phyloP scores from a whole-genome alignment of 2,888 invertebrate species.

The Gastracanthus pulcherrimus region DNA sequence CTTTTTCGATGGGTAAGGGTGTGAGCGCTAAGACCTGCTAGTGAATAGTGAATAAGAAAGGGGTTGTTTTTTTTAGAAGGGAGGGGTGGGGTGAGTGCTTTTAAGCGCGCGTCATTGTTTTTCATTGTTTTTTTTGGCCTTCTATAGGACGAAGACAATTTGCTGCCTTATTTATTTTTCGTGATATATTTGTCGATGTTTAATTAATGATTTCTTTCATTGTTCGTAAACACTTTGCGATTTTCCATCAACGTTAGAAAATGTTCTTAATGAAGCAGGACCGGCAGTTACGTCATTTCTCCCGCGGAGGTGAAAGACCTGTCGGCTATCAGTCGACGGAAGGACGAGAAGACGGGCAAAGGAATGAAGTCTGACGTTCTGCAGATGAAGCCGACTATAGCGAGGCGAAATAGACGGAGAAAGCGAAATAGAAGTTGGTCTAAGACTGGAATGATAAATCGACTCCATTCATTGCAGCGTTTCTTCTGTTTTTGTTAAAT shows the following conservation, averaged over 20 bases:
- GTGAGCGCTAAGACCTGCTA: background rate
- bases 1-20: no score
- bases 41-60: conserved; percentile 47
- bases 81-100: background rate
- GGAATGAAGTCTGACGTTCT: conserved; percentile 35
- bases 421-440: conserved; percentile 14
- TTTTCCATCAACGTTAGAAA: background rate
- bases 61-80: background rate
- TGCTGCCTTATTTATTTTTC: no score
- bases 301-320: conserved; percentile 39
- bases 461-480: background rate
- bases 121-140: background rate
- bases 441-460: conserved; percentile 23
- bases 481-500: background rate
- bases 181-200: no score
- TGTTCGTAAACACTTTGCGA: background rate
- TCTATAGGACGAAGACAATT: no score
- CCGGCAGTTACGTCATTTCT: conserved; percentile 31
- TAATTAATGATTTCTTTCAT: background rate
- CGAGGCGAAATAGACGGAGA: conserved; percentile 20
- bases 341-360: conserved; percentile 17
- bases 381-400: conserved; percentile 38
- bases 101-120: background rate
- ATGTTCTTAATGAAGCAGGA: background rate
- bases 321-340: conserved; percentile 41